These are phyloP conservation scores for Coptodon bakossiorum DNA, from an alignment of 2,113 vertebrate species.

Conservation along the genomic window DNA sequence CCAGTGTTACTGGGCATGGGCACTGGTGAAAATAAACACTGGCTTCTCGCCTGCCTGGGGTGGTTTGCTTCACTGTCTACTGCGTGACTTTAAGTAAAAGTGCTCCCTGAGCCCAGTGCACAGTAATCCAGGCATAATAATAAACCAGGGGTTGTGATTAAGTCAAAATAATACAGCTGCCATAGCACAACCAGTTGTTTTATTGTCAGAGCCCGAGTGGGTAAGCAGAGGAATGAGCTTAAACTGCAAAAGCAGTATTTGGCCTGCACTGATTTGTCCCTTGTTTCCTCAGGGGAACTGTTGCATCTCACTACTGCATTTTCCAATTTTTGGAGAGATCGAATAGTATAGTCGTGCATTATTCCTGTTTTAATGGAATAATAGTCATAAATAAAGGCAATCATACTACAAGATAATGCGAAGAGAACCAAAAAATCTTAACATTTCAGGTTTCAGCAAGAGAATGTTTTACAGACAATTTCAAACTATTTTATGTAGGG, in stretches of 20 bases:
- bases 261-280: neutral
- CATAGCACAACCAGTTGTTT: neutral
- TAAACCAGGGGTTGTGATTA: neutral
- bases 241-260: neutral
- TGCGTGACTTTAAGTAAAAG: neutral
- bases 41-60: conserved; percentile 21
- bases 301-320: neutral
- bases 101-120: neutral
- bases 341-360: neutral
- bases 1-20: conserved; percentile 42
- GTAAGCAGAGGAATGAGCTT: neutral
- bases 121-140: neutral
- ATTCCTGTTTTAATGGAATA: neutral
- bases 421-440: neutral
- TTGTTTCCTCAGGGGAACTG: neutral
- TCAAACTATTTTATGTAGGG: neutral
- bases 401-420: fast-evolving
- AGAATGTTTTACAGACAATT: neutral
- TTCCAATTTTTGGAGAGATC: neutral
- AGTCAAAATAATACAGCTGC: neutral
- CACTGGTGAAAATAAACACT: conserved; percentile 43
- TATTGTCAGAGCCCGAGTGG: neutral
- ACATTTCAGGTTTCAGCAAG: neutral
- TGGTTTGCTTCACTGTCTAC: neutral
- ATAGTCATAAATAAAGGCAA: neutral